Percentiles rank a stretch among this genome's conserved stretches.
phyloP scores from a whole-genome alignment of 2,888 invertebrate species.

The Leucophenga montana region DNA sequence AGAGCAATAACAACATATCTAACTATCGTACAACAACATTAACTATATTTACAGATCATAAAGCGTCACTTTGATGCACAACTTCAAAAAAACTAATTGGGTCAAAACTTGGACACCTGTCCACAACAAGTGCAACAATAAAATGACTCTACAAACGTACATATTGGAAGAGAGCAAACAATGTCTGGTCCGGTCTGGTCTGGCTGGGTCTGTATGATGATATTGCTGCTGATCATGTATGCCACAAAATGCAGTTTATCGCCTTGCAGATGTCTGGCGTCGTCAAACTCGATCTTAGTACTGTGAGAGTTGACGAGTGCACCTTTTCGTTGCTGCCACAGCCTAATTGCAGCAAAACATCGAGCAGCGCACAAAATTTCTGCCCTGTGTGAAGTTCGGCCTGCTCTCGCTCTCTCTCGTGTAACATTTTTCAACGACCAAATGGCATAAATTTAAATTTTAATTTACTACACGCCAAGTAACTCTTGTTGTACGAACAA shows the following conservation, averaged over 20 bases:
- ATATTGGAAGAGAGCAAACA: constrained; percentile 52
- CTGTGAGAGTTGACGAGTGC: constrained; percentile 36
- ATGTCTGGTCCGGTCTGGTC: no score
- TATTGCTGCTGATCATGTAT: constrained; percentile 44
- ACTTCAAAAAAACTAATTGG: constrained; percentile 54
- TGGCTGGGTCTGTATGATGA: constrained; percentile 27
- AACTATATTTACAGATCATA: no score
- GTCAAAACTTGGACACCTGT: constrained; percentile 59
- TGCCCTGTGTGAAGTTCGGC: constrained; percentile 4
- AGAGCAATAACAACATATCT: constrained; percentile 27
- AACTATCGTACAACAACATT: no score
- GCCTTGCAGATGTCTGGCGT: no score
- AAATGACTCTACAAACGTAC: constrained; percentile 47
- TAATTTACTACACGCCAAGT: constrained; percentile 61
- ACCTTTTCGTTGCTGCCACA: constrained; percentile 43
- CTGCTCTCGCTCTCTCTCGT: constrained; percentile 27
- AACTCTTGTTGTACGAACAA: not conserved
- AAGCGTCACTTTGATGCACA: constrained; percentile 50
- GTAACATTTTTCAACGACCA: constrained; percentile 39
- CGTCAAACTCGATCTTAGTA: no score
- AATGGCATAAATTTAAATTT: constrained; percentile 70
- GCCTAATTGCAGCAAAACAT: no score
- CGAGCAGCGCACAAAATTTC: not conserved
- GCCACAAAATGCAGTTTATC: constrained; percentile 39
- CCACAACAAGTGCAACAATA: constrained; percentile 49